phyloP scores from a whole-genome alignment of 2,888 invertebrate species.

The Empis stercorea region DNA sequence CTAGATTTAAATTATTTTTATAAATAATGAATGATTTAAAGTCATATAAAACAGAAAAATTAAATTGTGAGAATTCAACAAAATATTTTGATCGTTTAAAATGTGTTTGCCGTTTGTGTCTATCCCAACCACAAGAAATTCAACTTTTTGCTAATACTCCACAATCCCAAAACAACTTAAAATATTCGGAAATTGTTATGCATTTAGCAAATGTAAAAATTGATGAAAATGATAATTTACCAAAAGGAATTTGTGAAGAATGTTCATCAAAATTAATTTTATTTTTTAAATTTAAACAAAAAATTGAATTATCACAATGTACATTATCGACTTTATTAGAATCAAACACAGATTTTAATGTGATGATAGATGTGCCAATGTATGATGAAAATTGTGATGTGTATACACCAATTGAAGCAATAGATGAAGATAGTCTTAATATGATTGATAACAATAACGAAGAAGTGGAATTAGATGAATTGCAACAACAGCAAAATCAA shows the following conservation, averaged over 20 bases:
- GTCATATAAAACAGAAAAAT: too few relatives aligned
- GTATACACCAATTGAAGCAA: neutral
- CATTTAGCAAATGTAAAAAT: neutral
- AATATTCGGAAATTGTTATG: neutral
- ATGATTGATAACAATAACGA: neutral
- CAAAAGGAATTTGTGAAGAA: neutral
- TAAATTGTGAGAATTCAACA: too few relatives aligned
- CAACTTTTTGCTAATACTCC: neutral
- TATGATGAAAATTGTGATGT: neutral
- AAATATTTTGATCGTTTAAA: too few relatives aligned
- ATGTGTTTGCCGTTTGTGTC: constrained; percentile 2
- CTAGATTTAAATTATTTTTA: too few relatives aligned
- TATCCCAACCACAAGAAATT: neutral
- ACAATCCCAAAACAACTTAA: neutral
- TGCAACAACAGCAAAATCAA: neutral
- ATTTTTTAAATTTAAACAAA: constrained; percentile 24
- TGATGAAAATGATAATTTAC: neutral
- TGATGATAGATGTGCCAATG: too few relatives aligned
- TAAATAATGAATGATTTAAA: too few relatives aligned
- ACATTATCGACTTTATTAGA: constrained; percentile 1
- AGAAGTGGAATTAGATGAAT: neutral
- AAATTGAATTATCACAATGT: constrained; percentile 15
- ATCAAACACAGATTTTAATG: neutral
- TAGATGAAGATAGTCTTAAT: constrained; percentile 9
- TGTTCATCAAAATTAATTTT: constrained; percentile 21